A percentile compares a stretch with the other conserved stretches of the same genome.
These are phyloP conservation scores for Noctua janthina DNA, from an alignment of 2,888 invertebrate genomes.

Conservation along the genomic window DNA sequence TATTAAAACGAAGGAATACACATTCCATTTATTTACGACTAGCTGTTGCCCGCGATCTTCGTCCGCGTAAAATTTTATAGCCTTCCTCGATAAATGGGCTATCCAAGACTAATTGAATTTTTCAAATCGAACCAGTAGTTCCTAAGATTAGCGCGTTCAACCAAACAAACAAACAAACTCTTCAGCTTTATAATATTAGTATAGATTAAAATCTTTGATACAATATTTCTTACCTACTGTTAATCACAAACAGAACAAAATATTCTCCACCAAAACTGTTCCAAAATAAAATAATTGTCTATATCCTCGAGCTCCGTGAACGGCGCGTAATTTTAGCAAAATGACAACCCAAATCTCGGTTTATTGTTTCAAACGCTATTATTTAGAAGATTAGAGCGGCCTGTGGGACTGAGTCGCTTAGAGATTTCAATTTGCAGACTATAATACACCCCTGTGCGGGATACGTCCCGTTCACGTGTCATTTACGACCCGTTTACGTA, in stretches of 20 bases:
- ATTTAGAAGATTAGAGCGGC: slow-evolving; percentile 81
- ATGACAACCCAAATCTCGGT: slow-evolving; percentile 83
- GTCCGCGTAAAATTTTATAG: no score
- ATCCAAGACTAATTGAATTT: no score
- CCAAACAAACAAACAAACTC: no score
- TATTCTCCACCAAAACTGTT: slow-evolving; percentile 10
- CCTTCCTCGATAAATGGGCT: no score
- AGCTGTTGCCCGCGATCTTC: no score
- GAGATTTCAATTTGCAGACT: slow-evolving; percentile 83
- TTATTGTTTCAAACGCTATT: slow-evolving; percentile 84
- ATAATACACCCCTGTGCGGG: slow-evolving; percentile 71
- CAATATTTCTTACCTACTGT: neutral
- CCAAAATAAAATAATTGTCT: slow-evolving; percentile 45
- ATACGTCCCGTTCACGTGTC: slow-evolving; percentile 62
- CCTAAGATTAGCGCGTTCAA: no score
- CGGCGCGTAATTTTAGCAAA: slow-evolving; percentile 71
- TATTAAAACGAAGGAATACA: neutral
- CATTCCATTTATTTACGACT: neutral
- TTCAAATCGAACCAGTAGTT: no score
- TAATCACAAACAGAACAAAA: slow-evolving; percentile 3
- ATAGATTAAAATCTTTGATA: neutral
- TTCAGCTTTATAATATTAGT: no score
- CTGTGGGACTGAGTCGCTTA: slow-evolving; percentile 71
- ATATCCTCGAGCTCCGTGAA: slow-evolving; percentile 28
- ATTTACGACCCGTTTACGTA: slow-evolving; percentile 50